Conservation (phyloP, 2,888 invertebrate genomes). For the Leistus spinibarbis region DNA sequence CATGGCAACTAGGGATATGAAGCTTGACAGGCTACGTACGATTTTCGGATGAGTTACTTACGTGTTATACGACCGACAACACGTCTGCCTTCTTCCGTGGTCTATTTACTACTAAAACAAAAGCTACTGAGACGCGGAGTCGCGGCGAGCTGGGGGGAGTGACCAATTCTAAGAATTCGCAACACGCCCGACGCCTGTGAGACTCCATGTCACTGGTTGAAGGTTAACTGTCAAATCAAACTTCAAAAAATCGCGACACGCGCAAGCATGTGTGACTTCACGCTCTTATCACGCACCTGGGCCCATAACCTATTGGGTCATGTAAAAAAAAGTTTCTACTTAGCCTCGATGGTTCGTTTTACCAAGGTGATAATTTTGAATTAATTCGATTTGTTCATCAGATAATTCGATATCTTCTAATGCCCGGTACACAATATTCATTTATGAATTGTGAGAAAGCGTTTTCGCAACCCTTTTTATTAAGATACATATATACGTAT, state of each 20-base stretch:
- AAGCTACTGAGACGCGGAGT: slow-evolving; percentile 42
- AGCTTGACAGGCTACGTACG: slow-evolving; percentile 42
- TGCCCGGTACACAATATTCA: neutral
- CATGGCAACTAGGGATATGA: too few species aligned
- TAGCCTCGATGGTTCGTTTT: slow-evolving; percentile 32
- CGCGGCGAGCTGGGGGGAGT: slow-evolving; percentile 41
- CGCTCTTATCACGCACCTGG: too few species aligned
- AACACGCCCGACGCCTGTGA: too few species aligned
- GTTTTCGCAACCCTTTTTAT: neutral
- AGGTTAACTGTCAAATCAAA: too few species aligned
- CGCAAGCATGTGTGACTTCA: too few species aligned
- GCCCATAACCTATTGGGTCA: too few species aligned
- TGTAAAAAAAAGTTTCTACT: neutral
- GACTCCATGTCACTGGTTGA: too few species aligned
- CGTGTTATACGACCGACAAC: slow-evolving; percentile 39
- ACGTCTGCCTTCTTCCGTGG: slow-evolving; percentile 40
- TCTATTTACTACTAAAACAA: slow-evolving; percentile 43
- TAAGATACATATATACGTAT: neutral
- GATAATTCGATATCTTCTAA: slow-evolving; percentile 13
- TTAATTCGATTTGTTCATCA: neutral
- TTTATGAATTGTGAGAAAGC: neutral
- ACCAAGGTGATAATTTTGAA: slow-evolving; percentile 2
- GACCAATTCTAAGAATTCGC: slow-evolving; percentile 39
- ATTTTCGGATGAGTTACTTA: too few species aligned
- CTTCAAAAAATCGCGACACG: too few species aligned